phyloP scores from a whole-genome alignment of 1,140 invertebrate species.

The Drosophila sechellia region DNA sequence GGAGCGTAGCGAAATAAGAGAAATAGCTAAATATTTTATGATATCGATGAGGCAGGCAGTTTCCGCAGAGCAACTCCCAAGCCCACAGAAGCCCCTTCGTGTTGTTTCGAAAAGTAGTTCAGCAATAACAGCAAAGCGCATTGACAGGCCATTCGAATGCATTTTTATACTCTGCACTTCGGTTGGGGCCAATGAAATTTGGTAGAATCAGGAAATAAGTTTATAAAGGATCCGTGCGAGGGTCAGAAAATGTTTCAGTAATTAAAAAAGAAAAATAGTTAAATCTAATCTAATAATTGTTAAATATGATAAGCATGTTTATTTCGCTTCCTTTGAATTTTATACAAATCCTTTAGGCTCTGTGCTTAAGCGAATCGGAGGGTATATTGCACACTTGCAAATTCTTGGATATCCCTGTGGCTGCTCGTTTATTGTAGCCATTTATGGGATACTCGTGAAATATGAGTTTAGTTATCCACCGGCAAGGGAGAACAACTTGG shows the following conservation, averaged over 20 bases:
- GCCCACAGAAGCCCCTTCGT: conserved; percentile 10
- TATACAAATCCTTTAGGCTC: background rate
- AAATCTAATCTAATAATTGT: no score
- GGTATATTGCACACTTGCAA: background rate
- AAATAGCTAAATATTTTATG: conserved; percentile 81
- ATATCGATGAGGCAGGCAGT: conserved; percentile 67
- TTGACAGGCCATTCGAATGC: conserved; percentile 71
- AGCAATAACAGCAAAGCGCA: conserved; percentile 62
- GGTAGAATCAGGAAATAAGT: no score
- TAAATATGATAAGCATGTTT: background rate
- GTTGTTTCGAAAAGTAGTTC: conserved; percentile 63
- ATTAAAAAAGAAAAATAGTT: no score
- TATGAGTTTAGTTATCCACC: conserved; percentile 31
- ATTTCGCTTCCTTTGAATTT: background rate
- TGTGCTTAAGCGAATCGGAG: background rate
- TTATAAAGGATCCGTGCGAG: background rate
- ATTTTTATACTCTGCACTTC: conserved; percentile 49
- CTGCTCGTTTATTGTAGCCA: conserved; percentile 43
- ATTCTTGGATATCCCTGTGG: background rate
- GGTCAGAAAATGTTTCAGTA: no score
- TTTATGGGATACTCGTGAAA: conserved; percentile 55
- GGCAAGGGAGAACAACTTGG: conserved; percentile 15
- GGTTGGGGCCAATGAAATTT: background rate
- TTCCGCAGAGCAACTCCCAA: conserved; percentile 8
- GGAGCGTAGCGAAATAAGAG: conserved; percentile 75